Percentiles rank a stretch among this genome's conserved stretches.
These are phyloP conservation scores for Tribolium madens DNA, from an alignment of 1,140 invertebrate species.

Conservation along the genomic window DNA sequence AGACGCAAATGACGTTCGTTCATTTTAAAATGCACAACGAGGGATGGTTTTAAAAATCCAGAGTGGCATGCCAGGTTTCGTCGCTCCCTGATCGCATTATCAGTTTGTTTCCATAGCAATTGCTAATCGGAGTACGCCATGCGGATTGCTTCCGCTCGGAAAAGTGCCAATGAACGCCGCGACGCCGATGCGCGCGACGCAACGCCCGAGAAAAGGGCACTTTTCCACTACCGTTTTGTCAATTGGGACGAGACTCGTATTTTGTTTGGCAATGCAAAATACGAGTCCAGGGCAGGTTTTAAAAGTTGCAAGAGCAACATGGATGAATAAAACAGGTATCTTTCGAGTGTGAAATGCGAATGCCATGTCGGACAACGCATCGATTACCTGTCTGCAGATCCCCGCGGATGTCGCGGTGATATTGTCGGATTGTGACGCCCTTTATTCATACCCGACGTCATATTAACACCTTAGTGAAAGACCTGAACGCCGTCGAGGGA, in stretches of 20 bases:
- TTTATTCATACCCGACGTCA: slow-evolving; percentile 41
- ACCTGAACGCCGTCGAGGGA: slow-evolving; percentile 7
- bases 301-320: slow-evolving; percentile 41
- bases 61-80: slow-evolving; percentile 41
- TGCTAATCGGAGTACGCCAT: slow-evolving; percentile 70
- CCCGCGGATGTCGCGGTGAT: slow-evolving; percentile 43
- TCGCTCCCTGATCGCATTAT: slow-evolving; percentile 69
- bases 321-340: slow-evolving; percentile 47
- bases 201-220: neutral
- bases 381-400: slow-evolving; percentile 53
- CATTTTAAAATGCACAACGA: slow-evolving; percentile 55
- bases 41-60: slow-evolving; percentile 49
- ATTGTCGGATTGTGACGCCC: slow-evolving; percentile 40
- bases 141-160: slow-evolving; percentile 62
- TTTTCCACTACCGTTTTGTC: neutral
- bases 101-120: slow-evolving; percentile 73
- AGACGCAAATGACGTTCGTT: slow-evolving; percentile 55
- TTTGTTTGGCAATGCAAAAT: slow-evolving; percentile 2
- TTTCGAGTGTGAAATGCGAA: slow-evolving; percentile 48
- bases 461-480: slow-evolving; percentile 50
- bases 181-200: slow-evolving; percentile 50
- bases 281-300: slow-evolving; percentile 25
- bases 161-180: slow-evolving; percentile 62
- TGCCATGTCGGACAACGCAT: slow-evolving; percentile 48
- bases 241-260: too few relatives aligned